phyloP scores from a whole-genome alignment of 2,888 invertebrate genomes.

The Nudaria mundana region DNA sequence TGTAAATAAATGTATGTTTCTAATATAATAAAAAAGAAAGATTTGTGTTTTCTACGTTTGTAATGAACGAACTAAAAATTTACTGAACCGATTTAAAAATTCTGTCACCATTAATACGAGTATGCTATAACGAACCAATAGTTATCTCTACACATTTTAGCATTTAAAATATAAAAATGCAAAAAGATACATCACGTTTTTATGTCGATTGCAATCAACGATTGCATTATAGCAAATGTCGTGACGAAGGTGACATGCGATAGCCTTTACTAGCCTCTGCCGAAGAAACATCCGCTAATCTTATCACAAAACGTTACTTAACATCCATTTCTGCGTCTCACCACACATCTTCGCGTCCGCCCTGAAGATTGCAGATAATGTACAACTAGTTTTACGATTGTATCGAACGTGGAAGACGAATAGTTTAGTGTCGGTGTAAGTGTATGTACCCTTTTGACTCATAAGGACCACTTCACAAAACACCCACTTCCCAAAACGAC shows the following conservation, averaged over 20 bases:
- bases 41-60: too few species aligned
- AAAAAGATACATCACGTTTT: constrained; percentile 15
- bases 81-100: too few species aligned
- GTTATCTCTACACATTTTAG: too few species aligned
- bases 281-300: constrained; percentile 49
- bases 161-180: too few species aligned
- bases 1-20: too few species aligned
- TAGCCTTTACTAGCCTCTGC: constrained; percentile 48
- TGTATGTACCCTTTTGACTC: too few species aligned
- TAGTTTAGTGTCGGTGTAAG: constrained; percentile 16
- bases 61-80: too few species aligned
- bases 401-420: constrained; percentile 39
- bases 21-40: too few species aligned
- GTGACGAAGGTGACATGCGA: constrained; percentile 43
- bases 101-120: too few species aligned
- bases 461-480: too few species aligned
- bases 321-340: constrained; percentile 54
- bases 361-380: constrained; percentile 55
- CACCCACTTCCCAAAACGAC: too few species aligned
- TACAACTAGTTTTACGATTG: constrained; percentile 46
- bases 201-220: constrained; percentile 27
- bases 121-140: too few species aligned
- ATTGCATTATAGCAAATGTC: constrained; percentile 17
- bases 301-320: constrained; percentile 47
- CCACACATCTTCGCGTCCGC: constrained; percentile 44